These are phyloP conservation scores for Dryas iulia DNA, from an alignment of 1,140 invertebrate species.

Conservation along the genomic window DNA sequence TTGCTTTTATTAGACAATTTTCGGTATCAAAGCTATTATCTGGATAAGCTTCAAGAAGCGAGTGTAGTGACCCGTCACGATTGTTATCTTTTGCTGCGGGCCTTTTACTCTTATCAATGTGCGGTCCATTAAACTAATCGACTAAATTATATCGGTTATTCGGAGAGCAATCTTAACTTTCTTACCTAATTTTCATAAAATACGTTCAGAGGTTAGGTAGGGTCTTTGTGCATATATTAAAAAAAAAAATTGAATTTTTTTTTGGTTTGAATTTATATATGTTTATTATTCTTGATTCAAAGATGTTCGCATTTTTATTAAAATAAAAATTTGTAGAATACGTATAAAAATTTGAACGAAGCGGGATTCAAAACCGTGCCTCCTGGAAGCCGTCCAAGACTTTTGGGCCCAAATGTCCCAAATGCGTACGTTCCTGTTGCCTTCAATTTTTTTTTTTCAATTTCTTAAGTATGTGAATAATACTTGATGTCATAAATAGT, in stretches of 20 bases:
- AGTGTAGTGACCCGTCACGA: not conserved
- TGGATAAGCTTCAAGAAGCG: not conserved
- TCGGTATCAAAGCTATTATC: not conserved
- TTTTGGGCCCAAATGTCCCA: too few species aligned
- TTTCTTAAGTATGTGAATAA: too few species aligned
- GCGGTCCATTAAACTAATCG: not conserved
- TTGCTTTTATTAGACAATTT: not conserved
- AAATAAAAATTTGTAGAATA: too few species aligned
- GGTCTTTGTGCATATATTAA: not conserved
- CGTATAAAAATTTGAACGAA: too few species aligned
- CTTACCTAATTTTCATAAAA: not conserved
- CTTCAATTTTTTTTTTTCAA: too few species aligned
- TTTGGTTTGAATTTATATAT: too few species aligned
- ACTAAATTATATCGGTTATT: conserved; percentile 1
- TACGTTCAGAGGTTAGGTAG: not conserved
- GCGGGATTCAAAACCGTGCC: too few species aligned
- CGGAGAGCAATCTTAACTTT: not conserved
- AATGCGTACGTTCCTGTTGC: too few species aligned
- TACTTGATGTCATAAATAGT: too few species aligned
- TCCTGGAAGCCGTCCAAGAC: too few species aligned
- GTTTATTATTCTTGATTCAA: too few species aligned
- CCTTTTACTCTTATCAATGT: not conserved
- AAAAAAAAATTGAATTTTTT: not conserved
- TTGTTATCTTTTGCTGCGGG: not conserved
- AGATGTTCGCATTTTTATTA: too few species aligned